Evolutionary conservation across 2,797 vertebrate species (phyloP).

Genomic region (Oreochromis grahami): DNA sequence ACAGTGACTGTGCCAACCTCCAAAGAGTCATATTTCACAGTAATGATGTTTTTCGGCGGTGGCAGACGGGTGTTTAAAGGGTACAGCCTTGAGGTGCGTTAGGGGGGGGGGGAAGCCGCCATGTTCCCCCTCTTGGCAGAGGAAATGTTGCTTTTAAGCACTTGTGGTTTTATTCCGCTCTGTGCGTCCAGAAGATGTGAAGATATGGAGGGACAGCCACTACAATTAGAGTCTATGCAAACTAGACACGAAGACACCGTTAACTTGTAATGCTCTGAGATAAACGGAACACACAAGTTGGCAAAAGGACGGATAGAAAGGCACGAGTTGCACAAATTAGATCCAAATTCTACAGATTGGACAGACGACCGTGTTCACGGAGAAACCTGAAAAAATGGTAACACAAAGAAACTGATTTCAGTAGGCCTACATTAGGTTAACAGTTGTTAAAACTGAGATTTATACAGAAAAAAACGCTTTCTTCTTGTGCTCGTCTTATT

Average conservation of each 20-base stretch:
- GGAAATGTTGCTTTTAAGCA: background rate
- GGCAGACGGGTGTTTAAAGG: slow-evolving; percentile 3
- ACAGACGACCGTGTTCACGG: background rate
- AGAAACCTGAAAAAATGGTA: background rate
- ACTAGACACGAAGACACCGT: background rate
- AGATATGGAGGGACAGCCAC: background rate
- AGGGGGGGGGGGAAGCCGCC: background rate
- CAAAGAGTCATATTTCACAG: slow-evolving; percentile 46
- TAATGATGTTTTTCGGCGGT: slow-evolving; percentile 8
- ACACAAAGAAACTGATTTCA: background rate
- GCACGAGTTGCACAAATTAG: slow-evolving; percentile 34
- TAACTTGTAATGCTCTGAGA: background rate
- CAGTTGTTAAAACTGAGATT: background rate
- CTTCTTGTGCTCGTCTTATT: background rate
- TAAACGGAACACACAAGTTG: background rate
- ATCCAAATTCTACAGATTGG: background rate
- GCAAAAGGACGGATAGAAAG: background rate
- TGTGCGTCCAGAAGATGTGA: background rate
- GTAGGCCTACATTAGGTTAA: background rate
- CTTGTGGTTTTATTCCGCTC: background rate
- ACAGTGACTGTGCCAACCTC: slow-evolving; percentile 34
- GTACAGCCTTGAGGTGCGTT: background rate
- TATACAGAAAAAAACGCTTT: background rate
- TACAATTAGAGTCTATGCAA: background rate
- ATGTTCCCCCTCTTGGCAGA: slow-evolving; percentile 19